Conservation (phyloP, 1,140 invertebrate species). For the Panulirus ornatus region DNA sequence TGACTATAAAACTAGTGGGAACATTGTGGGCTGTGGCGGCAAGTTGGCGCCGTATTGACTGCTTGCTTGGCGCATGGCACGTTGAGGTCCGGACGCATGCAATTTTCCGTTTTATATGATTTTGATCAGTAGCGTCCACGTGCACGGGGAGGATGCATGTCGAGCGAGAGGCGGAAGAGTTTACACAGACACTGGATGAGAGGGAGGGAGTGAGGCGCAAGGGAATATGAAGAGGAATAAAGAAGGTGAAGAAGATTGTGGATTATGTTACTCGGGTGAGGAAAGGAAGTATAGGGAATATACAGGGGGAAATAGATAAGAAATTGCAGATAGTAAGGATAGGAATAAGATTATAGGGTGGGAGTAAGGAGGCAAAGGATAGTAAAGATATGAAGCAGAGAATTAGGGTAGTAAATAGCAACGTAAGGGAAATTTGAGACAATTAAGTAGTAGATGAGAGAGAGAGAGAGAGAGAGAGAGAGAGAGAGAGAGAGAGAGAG, state of each 20-base stretch:
- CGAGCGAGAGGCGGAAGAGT: slow-evolving; percentile 58
- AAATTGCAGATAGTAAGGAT: too few relatives aligned
- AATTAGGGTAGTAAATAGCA: neutral
- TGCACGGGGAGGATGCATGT: slow-evolving; percentile 42
- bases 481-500: neutral
- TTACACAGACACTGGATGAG: slow-evolving; percentile 14
- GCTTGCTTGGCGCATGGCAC: slow-evolving; percentile 47
- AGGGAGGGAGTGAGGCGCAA: neutral
- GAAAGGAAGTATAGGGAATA: neutral
- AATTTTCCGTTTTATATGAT: slow-evolving; percentile 66
- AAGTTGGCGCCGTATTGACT: slow-evolving; percentile 38
- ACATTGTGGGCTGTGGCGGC: slow-evolving; percentile 35
- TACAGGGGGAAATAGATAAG: too few relatives aligned
- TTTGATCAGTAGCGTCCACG: slow-evolving; percentile 62
- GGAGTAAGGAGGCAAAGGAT: too few relatives aligned
- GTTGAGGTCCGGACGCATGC: slow-evolving; percentile 33
- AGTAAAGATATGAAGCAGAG: too few relatives aligned
- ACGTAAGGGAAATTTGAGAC: neutral
- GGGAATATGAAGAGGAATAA: neutral
- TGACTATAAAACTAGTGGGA: slow-evolving; percentile 30
- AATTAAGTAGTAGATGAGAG: neutral
- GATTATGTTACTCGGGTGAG: too few relatives aligned
- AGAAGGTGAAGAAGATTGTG: neutral
- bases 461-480: neutral
- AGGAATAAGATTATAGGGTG: too few relatives aligned